These are phyloP conservation scores for Novumbra hubbsi DNA, from an alignment of 2,797 vertebrate genomes.

Conservation along the genomic window DNA sequence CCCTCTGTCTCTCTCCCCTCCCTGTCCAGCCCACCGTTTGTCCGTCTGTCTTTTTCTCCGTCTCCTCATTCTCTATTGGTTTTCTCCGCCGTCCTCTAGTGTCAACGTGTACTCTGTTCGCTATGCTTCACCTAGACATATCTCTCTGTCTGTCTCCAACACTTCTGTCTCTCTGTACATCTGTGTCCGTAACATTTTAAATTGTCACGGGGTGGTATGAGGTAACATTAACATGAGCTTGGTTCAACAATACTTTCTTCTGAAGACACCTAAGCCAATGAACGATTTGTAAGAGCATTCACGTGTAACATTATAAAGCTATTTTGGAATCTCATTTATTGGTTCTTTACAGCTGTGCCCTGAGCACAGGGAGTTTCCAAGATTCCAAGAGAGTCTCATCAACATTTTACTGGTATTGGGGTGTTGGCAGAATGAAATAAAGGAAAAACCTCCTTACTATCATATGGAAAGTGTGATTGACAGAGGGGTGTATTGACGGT, in stretches of 20 bases:
- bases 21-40: background rate
- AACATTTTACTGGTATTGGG: background rate
- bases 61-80: background rate
- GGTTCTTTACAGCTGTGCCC: background rate
- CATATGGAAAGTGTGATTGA: background rate
- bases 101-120: too few species aligned
- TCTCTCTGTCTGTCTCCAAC: background rate
- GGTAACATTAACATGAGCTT: background rate
- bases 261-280: background rate
- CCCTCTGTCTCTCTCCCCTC: background rate
- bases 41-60: background rate
- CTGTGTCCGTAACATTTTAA: background rate
- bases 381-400: conserved; percentile 4
- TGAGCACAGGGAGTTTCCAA: conserved; percentile 27
- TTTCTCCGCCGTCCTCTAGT: too few species aligned
- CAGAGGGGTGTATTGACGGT: background rate
- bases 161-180: background rate
- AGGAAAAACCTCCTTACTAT: background rate
- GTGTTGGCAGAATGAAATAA: background rate
- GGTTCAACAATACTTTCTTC: background rate
- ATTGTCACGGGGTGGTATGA: background rate
- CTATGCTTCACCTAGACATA: too few species aligned
- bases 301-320: conserved; percentile 8
- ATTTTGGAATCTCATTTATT: conserved; percentile 13
- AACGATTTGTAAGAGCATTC: background rate